Evolutionary conservation across 2,113 vertebrate species (phyloP), one percentile per base, ranked within the genome.

Genomic region (Chionodraco myersi): DNA sequence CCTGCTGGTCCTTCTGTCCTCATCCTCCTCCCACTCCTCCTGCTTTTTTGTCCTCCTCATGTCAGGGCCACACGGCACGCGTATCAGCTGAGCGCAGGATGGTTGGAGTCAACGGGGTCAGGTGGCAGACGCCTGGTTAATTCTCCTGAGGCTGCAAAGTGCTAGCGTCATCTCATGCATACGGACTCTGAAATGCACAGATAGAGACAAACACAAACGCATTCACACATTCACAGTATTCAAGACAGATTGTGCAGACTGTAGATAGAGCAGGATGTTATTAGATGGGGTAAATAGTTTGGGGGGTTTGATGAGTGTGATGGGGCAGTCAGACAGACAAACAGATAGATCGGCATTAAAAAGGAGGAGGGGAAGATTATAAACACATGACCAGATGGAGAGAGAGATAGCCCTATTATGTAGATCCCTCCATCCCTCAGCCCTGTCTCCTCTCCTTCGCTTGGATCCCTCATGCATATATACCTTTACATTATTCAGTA

Each of bases 91-190:
- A 93, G 91, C 82, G 84, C 85, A 85, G 89, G 87, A 90, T 75
- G 89, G 83, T 87, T 47, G 15, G 90, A 91, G 93, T 94, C 90
- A 92, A 68, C 41, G 62, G 89, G 94, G 94, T 94, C 93, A 94
- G 83, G 83, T 88, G 92, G 94, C 94, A 94, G 94, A 93, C 92
- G 94, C 94, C 91, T 93, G 86, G 92, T 95, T 95, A 93, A 95
- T 89, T 92, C 94, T 93, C 93, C 71, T 51, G 93, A 88, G 94
- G 86, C 51, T 54, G 34, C 76, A 74, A 73, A 91, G 81, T 54
- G 68, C 88, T 82, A 11, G 30, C 59, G 47, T 85, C 80, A 79
- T 67, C 76, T 79, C 66, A 23, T 13, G 11, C 82, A 77, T 66
- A 89, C 70, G 30, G 75, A 77, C 71, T 30, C 63, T 68, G 75